phyloP scores from a whole-genome alignment of 2,797 vertebrate genomes.

The Adrianichthys oophorus region DNA sequence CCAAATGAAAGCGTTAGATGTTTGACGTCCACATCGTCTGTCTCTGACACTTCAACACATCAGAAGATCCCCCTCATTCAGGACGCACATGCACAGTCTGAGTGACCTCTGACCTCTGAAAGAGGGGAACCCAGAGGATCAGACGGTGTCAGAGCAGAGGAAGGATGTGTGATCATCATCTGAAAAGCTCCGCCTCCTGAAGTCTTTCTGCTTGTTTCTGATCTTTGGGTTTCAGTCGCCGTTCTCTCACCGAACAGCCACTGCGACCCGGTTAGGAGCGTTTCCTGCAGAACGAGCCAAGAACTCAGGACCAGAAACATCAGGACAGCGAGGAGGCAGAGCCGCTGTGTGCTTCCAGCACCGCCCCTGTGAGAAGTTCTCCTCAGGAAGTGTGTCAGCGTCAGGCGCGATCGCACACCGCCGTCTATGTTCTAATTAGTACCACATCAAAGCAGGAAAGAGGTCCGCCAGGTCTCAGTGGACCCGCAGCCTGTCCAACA shows the following conservation, averaged over 20 bases:
- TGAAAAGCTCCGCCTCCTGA: not conserved
- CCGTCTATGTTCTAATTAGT: conserved; percentile 66
- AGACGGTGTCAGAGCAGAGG: too few relatives aligned
- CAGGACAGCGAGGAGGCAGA: conserved; percentile 42
- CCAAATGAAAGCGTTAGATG: too few relatives aligned
- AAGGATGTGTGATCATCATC: too few relatives aligned
- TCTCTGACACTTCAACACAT: too few relatives aligned
- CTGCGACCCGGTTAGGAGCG: conserved; percentile 28
- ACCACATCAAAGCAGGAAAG: conserved; percentile 64
- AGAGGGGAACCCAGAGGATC: too few relatives aligned
- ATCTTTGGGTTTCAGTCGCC: not conserved
- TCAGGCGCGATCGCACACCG: conserved; percentile 2
- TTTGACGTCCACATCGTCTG: too few relatives aligned
- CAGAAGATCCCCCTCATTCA: too few relatives aligned
- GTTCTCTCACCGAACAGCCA: conserved; percentile 3
- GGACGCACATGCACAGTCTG: too few relatives aligned
- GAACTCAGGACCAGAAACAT: conserved; percentile 30
- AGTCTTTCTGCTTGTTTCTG: not conserved
- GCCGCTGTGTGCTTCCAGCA: conserved; percentile 37
- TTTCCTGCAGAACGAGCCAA: conserved; percentile 25
- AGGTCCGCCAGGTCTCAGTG: conserved; percentile 53
- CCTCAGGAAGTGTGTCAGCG: conserved; percentile 58
- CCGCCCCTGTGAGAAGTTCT: conserved; percentile 38
- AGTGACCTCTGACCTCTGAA: too few relatives aligned
- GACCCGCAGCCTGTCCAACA: conserved; percentile 57